Percentiles rank a stretch among this genome's conserved stretches.
These are phyloP conservation scores for Leucophenga varia DNA, from an alignment of 1,140 invertebrate species.

Conservation along the genomic window DNA sequence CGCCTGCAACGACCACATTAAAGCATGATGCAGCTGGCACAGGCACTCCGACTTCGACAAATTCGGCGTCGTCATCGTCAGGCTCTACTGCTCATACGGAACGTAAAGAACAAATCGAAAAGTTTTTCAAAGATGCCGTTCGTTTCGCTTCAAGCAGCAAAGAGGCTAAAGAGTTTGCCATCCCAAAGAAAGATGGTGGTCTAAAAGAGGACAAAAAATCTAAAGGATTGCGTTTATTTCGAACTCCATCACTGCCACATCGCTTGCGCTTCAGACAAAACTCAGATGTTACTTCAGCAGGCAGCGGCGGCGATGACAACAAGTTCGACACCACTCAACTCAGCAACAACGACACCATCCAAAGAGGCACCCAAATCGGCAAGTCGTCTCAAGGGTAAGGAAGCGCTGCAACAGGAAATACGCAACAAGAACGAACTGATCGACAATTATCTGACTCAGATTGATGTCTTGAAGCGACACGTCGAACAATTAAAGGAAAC, in stretches of 20 bases:
- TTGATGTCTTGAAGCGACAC: conserved; percentile 47
- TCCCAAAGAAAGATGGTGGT: conserved; percentile 23
- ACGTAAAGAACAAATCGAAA: conserved; percentile 53
- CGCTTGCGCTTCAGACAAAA: conserved; percentile 49
- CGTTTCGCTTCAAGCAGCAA: conserved; percentile 45
- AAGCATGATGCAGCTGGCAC: conserved; percentile 12
- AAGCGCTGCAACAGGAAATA: conserved; percentile 51
- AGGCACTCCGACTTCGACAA: conserved; percentile 1
- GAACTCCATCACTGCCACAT: conserved; percentile 51
- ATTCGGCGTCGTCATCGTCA: background rate
- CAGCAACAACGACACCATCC: conserved; percentile 44
- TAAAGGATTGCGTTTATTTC: conserved; percentile 45
- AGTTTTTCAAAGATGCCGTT: conserved; percentile 54
- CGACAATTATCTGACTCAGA: conserved; percentile 44
- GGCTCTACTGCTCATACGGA: conserved; percentile 20
- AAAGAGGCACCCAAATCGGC: conserved; percentile 45
- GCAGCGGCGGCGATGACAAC: conserved; percentile 25
- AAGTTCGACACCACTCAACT: conserved; percentile 44
- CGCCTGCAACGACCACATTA: conserved; percentile 27
- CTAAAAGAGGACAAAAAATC: conserved; percentile 50
- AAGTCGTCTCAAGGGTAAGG: conserved; percentile 47
- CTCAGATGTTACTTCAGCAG: conserved; percentile 20
- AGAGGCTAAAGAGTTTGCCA: conserved; percentile 51
- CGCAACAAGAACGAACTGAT: conserved; percentile 51
- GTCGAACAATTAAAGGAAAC: conserved; percentile 48